These are phyloP conservation scores for Brachynemurus nebulosus DNA, from an alignment of 2,888 invertebrate genomes.

Conservation along the genomic window DNA sequence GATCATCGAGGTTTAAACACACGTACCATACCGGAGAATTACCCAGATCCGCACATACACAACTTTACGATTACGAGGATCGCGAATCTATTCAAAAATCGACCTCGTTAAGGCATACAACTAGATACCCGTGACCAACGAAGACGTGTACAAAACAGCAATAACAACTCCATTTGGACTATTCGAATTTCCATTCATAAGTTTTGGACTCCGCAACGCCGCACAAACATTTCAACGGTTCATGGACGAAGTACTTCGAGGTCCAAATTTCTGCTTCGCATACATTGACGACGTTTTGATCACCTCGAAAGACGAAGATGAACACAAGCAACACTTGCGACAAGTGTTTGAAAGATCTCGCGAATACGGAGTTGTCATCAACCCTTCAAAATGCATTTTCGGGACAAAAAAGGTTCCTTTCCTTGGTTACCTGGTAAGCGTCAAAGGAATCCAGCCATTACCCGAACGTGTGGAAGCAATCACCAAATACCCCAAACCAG, in stretches of 20 bases:
- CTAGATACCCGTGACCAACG: conserved; percentile 20
- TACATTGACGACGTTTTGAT: no score
- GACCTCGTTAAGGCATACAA: conserved; percentile 20
- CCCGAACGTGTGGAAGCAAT: conserved; percentile 23
- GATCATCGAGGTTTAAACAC: conserved; percentile 22
- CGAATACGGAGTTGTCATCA: conserved; percentile 22
- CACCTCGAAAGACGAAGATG: no score
- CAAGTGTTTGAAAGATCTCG: conserved; percentile 18
- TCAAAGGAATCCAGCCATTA: conserved; percentile 22
- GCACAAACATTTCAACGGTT: no score
- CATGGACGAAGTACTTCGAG: background rate
- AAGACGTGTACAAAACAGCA: conserved; percentile 18
- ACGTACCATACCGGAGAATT: conserved; percentile 15
- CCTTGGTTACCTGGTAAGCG: conserved; percentile 20
- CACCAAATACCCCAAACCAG: conserved; percentile 18
- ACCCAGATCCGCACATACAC: conserved; percentile 22
- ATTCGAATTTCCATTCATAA: no score
- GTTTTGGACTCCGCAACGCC: no score
- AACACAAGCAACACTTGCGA: conserved; percentile 21
- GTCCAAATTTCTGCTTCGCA: conserved; percentile 1
- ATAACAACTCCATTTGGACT: no score
- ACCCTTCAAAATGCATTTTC: conserved; percentile 24
- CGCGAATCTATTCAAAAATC: conserved; percentile 16
- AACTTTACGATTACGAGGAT: conserved; percentile 17
- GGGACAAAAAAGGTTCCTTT: conserved; percentile 18